Conservation (phyloP, 2,113 vertebrate genomes). For the Mastomys coucha region DNA sequence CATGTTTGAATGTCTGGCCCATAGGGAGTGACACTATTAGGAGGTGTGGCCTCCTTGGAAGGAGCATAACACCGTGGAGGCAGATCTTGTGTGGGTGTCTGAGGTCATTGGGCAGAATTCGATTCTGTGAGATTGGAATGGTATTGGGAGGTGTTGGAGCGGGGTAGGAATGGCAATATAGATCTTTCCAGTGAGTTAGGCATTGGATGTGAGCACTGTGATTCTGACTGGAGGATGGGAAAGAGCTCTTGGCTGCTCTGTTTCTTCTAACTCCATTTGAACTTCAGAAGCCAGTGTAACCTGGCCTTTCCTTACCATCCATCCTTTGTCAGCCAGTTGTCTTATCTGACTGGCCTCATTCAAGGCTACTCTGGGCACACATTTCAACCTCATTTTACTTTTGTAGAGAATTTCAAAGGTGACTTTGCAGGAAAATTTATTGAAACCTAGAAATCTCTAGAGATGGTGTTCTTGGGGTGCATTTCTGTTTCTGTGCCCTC, state of each 20-base stretch:
- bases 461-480: constrained; percentile 23
- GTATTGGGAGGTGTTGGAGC: background rate
- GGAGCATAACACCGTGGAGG: too few species aligned
- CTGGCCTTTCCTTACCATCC: background rate
- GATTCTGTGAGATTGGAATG: background rate
- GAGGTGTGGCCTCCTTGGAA: too few species aligned
- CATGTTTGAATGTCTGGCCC: too few species aligned
- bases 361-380: background rate
- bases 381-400: background rate
- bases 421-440: background rate
- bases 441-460: background rate
- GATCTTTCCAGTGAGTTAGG: background rate
- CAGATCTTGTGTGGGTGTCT: background rate
- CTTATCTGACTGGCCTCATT: background rate
- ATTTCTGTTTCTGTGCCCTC: constrained; percentile 29
- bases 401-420: background rate
- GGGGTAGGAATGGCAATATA: background rate
- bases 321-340: background rate
- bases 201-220: background rate
- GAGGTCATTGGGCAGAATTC: background rate
- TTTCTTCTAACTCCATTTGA: background rate
- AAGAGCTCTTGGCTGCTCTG: background rate
- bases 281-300: background rate
- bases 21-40: too few species aligned
- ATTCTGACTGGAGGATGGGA: background rate